Evolutionary conservation across 2,797 vertebrate species (phyloP), one percentile per base, ranked within the genome.

Genomic region (Danio jaintianensis): DNA sequence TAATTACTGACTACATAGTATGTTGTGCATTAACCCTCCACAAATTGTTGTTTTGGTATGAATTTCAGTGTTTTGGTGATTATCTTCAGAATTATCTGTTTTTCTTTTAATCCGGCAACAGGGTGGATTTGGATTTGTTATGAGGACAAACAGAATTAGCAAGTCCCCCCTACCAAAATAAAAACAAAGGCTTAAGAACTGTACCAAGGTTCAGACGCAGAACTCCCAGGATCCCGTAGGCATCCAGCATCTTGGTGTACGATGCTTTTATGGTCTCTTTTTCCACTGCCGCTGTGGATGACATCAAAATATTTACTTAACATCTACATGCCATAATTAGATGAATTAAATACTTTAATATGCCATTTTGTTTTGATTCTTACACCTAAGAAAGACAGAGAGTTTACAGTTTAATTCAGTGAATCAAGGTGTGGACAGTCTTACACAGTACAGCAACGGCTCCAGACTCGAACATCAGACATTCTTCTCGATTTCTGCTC

Each of bases 391-490:
- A 15, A 43, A 58, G 8, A 22, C 11, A 15, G 18, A 4, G 15
- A 70, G 38, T 42, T 43, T 42, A 15, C 36, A n/a, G n/a, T 29
- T 29, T 29, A 29, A 29, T 29, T 29, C 29, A 29, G 29, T 29
- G 29, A 29, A 29, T 29, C 29, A 29, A 3, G 29, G 10, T 63
- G 7, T 20, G 29, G 55, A 50, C 7, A 50, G 7, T 40, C 97
- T 99, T 95, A 99, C 97, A 98, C 84, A 99, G 93, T 67, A 99
- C 96, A 20, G 98, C 98, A 50, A 99, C 97, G n/a, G 97, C 98
- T 81, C 96, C 97, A 0, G 98, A 99, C 86, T 99, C 98, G 82
- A 99, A 98, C 96, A 99, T 95, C 82, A 98, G 96, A 85, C 97
- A 97, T 90, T 99, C 98, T 53, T 98, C 98, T 84, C 94, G 95